Percentiles rank a stretch among this genome's conserved stretches.
Evolutionary conservation across 2,113 vertebrate species (phyloP).

Genomic region (Poicephalus gulielmi): DNA sequence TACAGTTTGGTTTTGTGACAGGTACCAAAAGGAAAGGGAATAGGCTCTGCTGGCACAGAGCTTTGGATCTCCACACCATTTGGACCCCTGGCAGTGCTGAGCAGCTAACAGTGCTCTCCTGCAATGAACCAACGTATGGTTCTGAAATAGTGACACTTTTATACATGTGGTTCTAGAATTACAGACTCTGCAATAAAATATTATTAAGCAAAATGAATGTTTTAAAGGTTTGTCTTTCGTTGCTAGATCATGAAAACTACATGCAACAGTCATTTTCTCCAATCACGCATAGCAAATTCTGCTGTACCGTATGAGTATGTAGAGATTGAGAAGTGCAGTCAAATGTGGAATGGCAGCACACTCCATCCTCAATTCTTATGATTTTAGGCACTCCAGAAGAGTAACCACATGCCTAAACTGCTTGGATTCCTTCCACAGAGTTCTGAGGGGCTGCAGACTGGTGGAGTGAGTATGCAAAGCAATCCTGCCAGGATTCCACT

Average conservation of each 20-base stretch:
- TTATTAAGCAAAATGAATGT: not conserved
- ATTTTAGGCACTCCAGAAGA: not conserved
- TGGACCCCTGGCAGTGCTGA: not conserved
- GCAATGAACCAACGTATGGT: not conserved
- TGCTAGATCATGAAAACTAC: not conserved
- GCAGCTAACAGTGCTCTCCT: not conserved
- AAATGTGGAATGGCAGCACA: fast-evolving
- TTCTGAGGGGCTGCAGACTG: not conserved
- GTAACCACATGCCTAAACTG: not conserved
- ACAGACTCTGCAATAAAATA: not conserved
- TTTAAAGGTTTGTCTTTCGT: not conserved
- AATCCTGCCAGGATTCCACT: not conserved
- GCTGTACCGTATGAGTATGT: fast-evolving
- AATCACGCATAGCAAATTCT: not conserved
- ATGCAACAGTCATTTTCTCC: not conserved
- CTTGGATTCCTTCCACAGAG: not conserved
- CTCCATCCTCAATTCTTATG: not conserved
- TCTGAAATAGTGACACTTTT: not conserved
- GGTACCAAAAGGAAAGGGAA: not conserved
- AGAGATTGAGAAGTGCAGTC: not conserved
- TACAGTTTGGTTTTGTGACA: not conserved
- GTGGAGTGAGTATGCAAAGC: not conserved
- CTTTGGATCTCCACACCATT: not conserved
- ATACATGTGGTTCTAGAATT: not conserved
- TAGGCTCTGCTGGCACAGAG: not conserved